These are phyloP conservation scores for Elegia similella DNA, from an alignment of 2,888 invertebrate genomes.

Conservation along the genomic window DNA sequence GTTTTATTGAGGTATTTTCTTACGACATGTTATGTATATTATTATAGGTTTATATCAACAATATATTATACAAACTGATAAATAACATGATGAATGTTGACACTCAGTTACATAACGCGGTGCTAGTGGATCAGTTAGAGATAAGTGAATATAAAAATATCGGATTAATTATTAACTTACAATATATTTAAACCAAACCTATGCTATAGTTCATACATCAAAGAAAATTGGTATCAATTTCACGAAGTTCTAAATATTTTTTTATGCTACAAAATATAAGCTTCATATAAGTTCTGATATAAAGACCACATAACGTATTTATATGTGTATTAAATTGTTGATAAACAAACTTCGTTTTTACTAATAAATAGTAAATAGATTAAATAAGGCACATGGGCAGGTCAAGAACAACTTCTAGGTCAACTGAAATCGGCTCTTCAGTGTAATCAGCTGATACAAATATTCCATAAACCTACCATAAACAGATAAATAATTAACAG, in stretches of 20 bases:
- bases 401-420: conserved; percentile 42
- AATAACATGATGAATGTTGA: background rate
- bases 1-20: too few relatives aligned
- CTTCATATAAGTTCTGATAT: too few relatives aligned
- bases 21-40: too few relatives aligned
- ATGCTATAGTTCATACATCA: background rate
- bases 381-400: conserved; percentile 22
- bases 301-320: background rate
- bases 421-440: conserved; percentile 24
- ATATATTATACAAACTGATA: background rate
- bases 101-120: conserved; percentile 4
- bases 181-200: too few relatives aligned
- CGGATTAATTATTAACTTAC: too few relatives aligned
- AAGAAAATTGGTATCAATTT: too few relatives aligned
- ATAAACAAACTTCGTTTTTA: background rate
- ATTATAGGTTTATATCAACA: background rate
- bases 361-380: conserved; percentile 9
- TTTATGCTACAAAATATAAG: too few relatives aligned
- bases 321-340: background rate
- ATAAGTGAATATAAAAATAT: conserved; percentile 5
- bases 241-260: background rate
- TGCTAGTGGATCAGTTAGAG: background rate
- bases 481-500: background rate
- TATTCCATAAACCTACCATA: background rate
- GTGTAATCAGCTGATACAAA: conserved; percentile 24